Base-by-base conservation (phyloP, 2,888 invertebrate species). In the Drosophila borealis region DNA sequence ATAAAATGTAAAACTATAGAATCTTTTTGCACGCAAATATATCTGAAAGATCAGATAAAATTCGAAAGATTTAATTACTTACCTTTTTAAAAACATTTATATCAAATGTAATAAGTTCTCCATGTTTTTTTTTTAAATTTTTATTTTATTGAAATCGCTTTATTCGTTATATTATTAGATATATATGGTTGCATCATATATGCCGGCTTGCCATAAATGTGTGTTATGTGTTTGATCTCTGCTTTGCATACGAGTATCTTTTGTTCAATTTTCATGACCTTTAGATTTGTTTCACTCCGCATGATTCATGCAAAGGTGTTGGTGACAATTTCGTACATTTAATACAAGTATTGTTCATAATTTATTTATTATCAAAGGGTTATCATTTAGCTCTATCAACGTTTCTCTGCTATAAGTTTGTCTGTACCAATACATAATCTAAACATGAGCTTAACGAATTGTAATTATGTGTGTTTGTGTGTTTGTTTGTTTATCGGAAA, bases 101-200 rank as follows among this genome's bases (percentile, higher is more conserved):
- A 42, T 4, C 5, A 42, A 19, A 42, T 17, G 29, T 29, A 29
- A 25, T 5, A 50, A 17, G 2, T 4, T 17, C 39, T 37, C 1
- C 1, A n/a, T 33, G 14, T 21, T 37, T 25, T 63, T 50, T 73
- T 60, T 73, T 70, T 54, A 57, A 65, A 70, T 68, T 88, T 88
- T 82, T 74, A 76, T 88, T 81, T 88, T 86, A 80, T 83, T 88
- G 81, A 89, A 83, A 80, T 86, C 83, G 81, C 80, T 81, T 77
- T 89, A 81, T 77, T 81, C 51, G 80, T 84, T 87, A 81, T 83
- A 87, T 78, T 80, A 78, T 78, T 72, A 88, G 86, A 75, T 82
- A 86, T 83, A 84, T 88, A 75, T 79, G 78, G 80, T 85, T 85
- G 78, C 82, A 88, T 84, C 88, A 85, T 84, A 86, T 84, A 78